Evolutionary conservation across 1,140 invertebrate genomes (phyloP).

Genomic region (Oncopodura yosiiana): DNA sequence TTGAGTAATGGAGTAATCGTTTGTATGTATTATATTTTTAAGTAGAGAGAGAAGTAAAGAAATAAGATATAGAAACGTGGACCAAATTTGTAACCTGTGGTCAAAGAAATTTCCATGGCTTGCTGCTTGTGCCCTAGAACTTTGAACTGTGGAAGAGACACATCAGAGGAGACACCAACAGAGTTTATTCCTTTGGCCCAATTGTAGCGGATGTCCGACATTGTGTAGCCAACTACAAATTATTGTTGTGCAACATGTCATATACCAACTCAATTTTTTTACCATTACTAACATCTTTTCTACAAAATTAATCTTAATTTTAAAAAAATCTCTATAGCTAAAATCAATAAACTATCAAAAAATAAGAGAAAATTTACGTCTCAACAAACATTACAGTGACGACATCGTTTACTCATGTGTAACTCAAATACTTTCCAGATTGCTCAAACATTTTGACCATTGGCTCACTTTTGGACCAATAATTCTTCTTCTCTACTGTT

Average conservation of each 20-base stretch:
- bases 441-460: too few species aligned
- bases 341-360: neutral
- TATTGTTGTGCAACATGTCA: slow-evolving; percentile 17
- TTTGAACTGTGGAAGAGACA: slow-evolving; percentile 87
- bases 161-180: slow-evolving; percentile 81
- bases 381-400: slow-evolving; percentile 17
- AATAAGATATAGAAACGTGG: too few species aligned
- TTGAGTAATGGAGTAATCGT: too few species aligned
- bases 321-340: too few species aligned
- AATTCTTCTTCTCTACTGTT: too few species aligned
- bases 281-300: too few species aligned
- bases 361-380: neutral
- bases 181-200: slow-evolving; percentile 80
- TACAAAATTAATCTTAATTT: too few species aligned
- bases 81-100: slow-evolving; percentile 71
- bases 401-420: too few species aligned
- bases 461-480: too few species aligned
- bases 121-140: slow-evolving; percentile 85
- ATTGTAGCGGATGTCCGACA: slow-evolving; percentile 93
- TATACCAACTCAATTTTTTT: slow-evolving; percentile 10
- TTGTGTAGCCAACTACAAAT: slow-evolving; percentile 83
- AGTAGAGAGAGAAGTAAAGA: neutral
- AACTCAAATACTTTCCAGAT: too few species aligned
- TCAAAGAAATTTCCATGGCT: slow-evolving; percentile 80
- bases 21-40: too few species aligned